A percentile compares a stretch with the other conserved stretches of the same genome.
These are phyloP conservation scores for Parnassius orleans DNA, from an alignment of 2,888 invertebrate genomes.

Conservation along the genomic window DNA sequence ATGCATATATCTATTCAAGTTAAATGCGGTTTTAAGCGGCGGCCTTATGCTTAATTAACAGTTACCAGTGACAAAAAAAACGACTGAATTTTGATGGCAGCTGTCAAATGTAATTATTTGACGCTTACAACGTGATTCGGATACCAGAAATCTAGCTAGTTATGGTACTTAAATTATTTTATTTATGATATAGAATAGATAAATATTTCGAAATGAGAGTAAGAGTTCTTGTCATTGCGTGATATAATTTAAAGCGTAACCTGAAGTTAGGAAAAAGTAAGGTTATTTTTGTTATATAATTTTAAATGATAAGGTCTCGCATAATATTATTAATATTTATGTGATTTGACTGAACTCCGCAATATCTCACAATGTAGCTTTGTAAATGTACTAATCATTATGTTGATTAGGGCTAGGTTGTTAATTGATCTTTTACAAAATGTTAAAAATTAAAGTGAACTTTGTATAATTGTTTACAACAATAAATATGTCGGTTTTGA, in stretches of 20 bases:
- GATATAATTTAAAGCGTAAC: conserved; percentile 57
- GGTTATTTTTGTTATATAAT: conserved; percentile 45
- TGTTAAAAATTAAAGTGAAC: conserved; percentile 64
- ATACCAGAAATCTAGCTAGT: conserved; percentile 14
- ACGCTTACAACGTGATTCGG: conserved; percentile 52
- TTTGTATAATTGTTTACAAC: conserved; percentile 74
- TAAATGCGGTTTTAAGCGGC: conserved; percentile 56
- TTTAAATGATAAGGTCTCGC: conserved; percentile 38
- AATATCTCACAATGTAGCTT: conserved; percentile 51
- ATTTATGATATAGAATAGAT: conserved; percentile 53
- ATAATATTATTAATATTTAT: conserved; percentile 42
- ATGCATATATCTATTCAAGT: conserved; percentile 42
- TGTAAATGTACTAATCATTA: conserved; percentile 54
- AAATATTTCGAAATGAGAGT: conserved; percentile 53
- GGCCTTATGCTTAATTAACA: conserved; percentile 45
- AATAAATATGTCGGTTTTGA: conserved; percentile 75
- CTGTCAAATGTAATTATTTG: conserved; percentile 64
- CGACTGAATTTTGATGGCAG: conserved; percentile 51
- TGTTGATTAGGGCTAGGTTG: conserved; percentile 76
- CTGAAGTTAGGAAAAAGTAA: conserved; percentile 33
- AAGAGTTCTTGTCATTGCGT: conserved; percentile 69
- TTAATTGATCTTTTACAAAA: conserved; percentile 74
- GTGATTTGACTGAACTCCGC: conserved; percentile 77
- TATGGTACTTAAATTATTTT: conserved; percentile 39
- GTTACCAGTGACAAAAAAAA: conserved; percentile 48